phyloP scores from a whole-genome alignment of 2,113 vertebrate genomes.

The Chunga burmeisteri region DNA sequence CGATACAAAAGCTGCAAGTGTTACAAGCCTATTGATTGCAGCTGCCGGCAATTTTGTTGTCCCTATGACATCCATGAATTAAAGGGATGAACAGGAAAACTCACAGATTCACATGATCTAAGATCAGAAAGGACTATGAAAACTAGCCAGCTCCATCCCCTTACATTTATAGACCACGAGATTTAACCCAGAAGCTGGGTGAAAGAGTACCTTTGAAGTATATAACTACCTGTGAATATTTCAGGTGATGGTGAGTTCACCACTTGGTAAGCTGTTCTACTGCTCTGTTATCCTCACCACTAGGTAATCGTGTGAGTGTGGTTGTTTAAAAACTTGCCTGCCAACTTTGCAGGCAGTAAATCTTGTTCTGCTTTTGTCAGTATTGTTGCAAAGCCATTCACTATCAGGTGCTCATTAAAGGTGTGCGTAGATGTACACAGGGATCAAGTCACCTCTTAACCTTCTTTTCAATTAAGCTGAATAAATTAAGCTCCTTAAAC shows the following conservation, averaged over 20 bases:
- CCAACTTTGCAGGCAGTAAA: background rate
- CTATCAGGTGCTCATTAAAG: background rate
- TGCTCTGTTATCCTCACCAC: background rate
- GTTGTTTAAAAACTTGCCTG: background rate
- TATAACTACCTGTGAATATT: background rate
- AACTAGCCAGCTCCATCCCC: background rate
- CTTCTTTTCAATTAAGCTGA: background rate
- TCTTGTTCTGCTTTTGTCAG: background rate
- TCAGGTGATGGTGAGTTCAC: background rate
- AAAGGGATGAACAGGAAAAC: background rate
- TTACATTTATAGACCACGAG: rapidly evolving
- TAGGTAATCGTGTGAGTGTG: background rate
- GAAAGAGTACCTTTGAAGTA: background rate
- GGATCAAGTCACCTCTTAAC: background rate
- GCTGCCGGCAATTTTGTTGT: background rate
- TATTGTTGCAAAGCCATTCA: background rate
- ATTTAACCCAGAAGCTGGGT: background rate
- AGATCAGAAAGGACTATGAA: background rate
- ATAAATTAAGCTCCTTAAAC: background rate
- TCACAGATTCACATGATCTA: background rate
- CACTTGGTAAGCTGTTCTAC: background rate
- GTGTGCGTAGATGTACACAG: background rate
- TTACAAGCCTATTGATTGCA: background rate
- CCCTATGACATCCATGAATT: background rate
- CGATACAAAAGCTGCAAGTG: background rate